phyloP scores from a whole-genome alignment of 2,797 vertebrate genomes.

The Pseudopleuronectes americanus region DNA sequence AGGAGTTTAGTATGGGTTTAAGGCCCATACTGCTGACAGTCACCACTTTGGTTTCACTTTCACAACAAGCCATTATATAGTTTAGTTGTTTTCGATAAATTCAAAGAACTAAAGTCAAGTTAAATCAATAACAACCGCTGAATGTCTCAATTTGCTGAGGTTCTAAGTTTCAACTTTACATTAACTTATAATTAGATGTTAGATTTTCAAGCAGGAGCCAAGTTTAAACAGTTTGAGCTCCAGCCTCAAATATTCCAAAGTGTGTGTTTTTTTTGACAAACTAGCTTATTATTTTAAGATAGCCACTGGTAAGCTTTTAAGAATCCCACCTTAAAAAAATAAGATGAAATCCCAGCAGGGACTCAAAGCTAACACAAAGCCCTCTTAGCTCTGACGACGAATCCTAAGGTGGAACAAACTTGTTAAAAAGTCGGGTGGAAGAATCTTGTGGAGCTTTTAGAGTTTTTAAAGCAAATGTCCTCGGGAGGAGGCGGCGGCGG shows the following conservation, averaged over 20 bases:
- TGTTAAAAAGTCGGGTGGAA: slow-evolving; percentile 9
- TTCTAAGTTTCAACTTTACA: too few relatives aligned
- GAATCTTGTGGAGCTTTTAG: slow-evolving; percentile 27
- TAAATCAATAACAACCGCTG: too few relatives aligned
- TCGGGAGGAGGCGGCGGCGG: slow-evolving; percentile 7
- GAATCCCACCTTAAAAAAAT: slow-evolving; percentile 39
- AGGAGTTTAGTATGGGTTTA: too few relatives aligned
- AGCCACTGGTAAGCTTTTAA: slow-evolving; percentile 10
- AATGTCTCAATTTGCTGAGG: too few relatives aligned
- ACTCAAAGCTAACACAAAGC: slow-evolving; percentile 52
- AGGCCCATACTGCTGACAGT: too few relatives aligned
- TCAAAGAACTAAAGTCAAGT: too few relatives aligned
- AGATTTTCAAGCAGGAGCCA: not conserved
- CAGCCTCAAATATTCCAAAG: not conserved
- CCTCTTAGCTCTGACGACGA: slow-evolving; percentile 37
- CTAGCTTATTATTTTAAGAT: not conserved
- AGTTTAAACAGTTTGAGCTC: not conserved
- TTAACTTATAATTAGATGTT: too few relatives aligned
- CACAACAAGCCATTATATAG: too few relatives aligned
- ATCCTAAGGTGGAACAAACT: slow-evolving; percentile 21
- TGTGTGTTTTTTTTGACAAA: slow-evolving; percentile 14
- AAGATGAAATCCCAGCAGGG: slow-evolving; percentile 23
- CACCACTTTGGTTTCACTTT: too few relatives aligned
- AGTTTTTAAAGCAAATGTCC: slow-evolving; percentile 27
- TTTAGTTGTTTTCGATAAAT: too few relatives aligned